phyloP scores from a whole-genome alignment of 2,888 invertebrate genomes.

The Himalopsyche japonica region DNA sequence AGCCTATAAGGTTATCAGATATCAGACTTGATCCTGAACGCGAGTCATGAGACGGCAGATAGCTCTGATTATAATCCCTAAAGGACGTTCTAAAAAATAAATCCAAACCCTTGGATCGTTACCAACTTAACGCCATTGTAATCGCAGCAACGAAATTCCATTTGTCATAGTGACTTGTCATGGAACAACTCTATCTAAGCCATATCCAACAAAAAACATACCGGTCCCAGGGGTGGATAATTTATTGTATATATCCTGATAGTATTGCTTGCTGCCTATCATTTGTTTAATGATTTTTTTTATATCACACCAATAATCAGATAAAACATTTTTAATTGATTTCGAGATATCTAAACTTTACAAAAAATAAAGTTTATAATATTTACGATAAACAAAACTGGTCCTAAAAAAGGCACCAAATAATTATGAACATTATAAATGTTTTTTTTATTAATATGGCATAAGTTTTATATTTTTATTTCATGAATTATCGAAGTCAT shows the following conservation, averaged over 20 bases:
- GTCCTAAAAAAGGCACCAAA: too few species aligned
- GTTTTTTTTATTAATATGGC: too few species aligned
- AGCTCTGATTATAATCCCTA: conserved; percentile 32
- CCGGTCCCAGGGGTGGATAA: background rate
- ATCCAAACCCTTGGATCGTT: conserved; percentile 22
- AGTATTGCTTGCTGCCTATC: too few species aligned
- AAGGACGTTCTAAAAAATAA: conserved; percentile 12
- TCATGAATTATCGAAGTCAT: too few species aligned
- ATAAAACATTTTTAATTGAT: too few species aligned
- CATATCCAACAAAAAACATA: background rate
- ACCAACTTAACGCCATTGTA: conserved; percentile 34
- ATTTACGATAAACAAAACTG: too few species aligned
- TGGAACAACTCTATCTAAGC: background rate
- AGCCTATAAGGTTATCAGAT: background rate
- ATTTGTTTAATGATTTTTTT: too few species aligned
- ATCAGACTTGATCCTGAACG: background rate
- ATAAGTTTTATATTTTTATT: too few species aligned
- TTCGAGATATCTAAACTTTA: too few species aligned
- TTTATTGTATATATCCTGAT: background rate
- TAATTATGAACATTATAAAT: too few species aligned
- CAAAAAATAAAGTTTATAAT: too few species aligned
- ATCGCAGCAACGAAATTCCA: conserved; percentile 26
- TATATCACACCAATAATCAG: too few species aligned
- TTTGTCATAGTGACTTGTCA: conserved; percentile 30
- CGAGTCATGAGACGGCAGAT: conserved; percentile 15